phyloP scores from a whole-genome alignment of 2,888 invertebrate species.

The Monoplex corrugatus region DNA sequence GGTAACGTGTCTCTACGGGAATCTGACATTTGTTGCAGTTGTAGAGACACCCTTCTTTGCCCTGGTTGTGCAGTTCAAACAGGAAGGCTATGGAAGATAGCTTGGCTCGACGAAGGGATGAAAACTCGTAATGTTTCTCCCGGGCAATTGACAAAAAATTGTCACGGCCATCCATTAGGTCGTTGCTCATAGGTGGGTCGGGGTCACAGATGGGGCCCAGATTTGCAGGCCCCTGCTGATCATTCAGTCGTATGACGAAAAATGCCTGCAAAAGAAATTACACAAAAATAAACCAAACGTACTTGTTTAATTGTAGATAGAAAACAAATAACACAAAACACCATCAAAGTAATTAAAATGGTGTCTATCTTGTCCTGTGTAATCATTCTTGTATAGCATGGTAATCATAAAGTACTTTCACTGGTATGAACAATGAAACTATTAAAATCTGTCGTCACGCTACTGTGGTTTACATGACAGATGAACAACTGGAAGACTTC shows the following conservation, averaged over 20 bases:
- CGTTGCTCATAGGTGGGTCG: slow-evolving; percentile 96
- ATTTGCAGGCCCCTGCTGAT: slow-evolving; percentile 95
- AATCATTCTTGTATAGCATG: too few species aligned
- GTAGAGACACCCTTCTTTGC: slow-evolving; percentile 98
- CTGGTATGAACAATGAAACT: too few species aligned
- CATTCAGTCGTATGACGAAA: slow-evolving; percentile 98
- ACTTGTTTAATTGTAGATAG: too few species aligned
- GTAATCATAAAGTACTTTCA: too few species aligned
- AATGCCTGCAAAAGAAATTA: slow-evolving; percentile 87
- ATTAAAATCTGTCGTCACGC: too few species aligned
- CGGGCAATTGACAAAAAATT: slow-evolving; percentile 98
- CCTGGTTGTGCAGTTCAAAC: slow-evolving; percentile 99
- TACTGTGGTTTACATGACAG: too few species aligned
- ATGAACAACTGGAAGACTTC: too few species aligned
- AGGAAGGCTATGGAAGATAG: slow-evolving; percentile 98
- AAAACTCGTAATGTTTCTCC: slow-evolving; percentile 99
- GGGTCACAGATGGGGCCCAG: slow-evolving; percentile 96
- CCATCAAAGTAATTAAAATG: too few species aligned
- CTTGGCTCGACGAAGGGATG: slow-evolving; percentile 95
- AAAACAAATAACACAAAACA: too few species aligned
- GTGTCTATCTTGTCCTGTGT: too few species aligned
- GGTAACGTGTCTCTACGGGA: slow-evolving; percentile 97
- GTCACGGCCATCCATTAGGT: slow-evolving; percentile 99
- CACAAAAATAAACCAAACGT: too few species aligned
- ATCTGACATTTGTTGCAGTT: slow-evolving; percentile 98